These are phyloP conservation scores for Cabera pusaria DNA, from an alignment of 2,888 invertebrate species.

Conservation along the genomic window DNA sequence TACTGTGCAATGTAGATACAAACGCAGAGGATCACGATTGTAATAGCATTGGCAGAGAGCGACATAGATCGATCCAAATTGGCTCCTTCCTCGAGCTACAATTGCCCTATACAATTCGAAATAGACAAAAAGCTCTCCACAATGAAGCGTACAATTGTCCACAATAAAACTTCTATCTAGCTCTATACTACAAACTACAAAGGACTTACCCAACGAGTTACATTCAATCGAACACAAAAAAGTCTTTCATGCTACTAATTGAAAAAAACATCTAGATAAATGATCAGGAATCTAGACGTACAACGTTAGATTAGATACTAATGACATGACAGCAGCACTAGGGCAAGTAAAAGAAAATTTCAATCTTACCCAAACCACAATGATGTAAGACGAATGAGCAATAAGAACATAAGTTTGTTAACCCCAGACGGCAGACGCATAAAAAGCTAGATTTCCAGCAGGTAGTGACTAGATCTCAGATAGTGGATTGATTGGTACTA, in stretches of 20 bases:
- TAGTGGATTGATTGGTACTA: constrained; percentile 79
- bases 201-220: constrained; percentile 37
- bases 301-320: constrained; percentile 49
- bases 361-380: constrained; percentile 65
- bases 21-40: constrained; percentile 18
- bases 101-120: constrained; percentile 63
- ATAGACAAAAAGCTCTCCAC: constrained; percentile 66
- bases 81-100: constrained; percentile 64
- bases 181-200: constrained; percentile 53
- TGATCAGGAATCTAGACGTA: constrained; percentile 42
- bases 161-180: constrained; percentile 47
- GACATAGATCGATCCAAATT: constrained; percentile 52
- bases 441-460: constrained; percentile 78
- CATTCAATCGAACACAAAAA: constrained; percentile 40
- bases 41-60: constrained; percentile 17
- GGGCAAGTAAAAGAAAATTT: constrained; percentile 61
- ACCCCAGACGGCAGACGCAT: constrained; percentile 76
- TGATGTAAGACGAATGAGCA: constrained; percentile 81
- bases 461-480: constrained; percentile 72
- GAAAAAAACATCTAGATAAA: constrained; percentile 38
- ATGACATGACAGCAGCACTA: constrained; percentile 49
- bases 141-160: constrained; percentile 58
- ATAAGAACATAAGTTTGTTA: constrained; percentile 75
- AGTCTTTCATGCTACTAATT: too few species aligned
- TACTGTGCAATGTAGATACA: constrained; percentile 1